These are phyloP conservation scores for Tetrapedia diversipes DNA, from an alignment of 2,888 invertebrate genomes.

Conservation along the genomic window DNA sequence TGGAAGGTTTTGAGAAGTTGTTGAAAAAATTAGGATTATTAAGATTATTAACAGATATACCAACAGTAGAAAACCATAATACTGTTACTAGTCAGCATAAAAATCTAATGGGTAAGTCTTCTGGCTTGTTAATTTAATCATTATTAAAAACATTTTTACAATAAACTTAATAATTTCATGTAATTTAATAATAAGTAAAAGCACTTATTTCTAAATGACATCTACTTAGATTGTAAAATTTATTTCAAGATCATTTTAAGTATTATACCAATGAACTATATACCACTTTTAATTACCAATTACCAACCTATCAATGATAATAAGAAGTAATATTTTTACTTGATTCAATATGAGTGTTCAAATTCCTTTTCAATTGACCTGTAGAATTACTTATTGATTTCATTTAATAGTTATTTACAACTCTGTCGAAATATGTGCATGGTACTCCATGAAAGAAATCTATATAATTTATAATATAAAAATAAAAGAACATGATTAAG, in stretches of 20 bases:
- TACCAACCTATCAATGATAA: slow-evolving; percentile 52
- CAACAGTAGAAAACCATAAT: slow-evolving; percentile 54
- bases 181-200: background rate
- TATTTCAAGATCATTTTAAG: background rate
- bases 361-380: slow-evolving; percentile 67
- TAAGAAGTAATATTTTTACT: slow-evolving; percentile 47
- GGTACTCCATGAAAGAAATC: slow-evolving; percentile 1
- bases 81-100: slow-evolving; percentile 65
- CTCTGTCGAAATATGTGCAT: slow-evolving; percentile 36
- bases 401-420: slow-evolving; percentile 34
- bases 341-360: slow-evolving; percentile 63
- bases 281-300: slow-evolving; percentile 43
- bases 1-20: slow-evolving; percentile 89
- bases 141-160: background rate
- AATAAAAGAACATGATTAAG: background rate
- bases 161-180: slow-evolving; percentile 1
- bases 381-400: slow-evolving; percentile 69
- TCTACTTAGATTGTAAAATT: too few relatives aligned
- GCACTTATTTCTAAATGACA: too few relatives aligned
- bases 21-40: slow-evolving; percentile 86
- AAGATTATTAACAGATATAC: slow-evolving; percentile 83
- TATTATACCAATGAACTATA: background rate
- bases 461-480: background rate
- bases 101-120: slow-evolving; percentile 63
- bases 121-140: background rate